Evolutionary conservation across 1,140 invertebrate species (phyloP).

Genomic region (Portunus trituberculatus): DNA sequence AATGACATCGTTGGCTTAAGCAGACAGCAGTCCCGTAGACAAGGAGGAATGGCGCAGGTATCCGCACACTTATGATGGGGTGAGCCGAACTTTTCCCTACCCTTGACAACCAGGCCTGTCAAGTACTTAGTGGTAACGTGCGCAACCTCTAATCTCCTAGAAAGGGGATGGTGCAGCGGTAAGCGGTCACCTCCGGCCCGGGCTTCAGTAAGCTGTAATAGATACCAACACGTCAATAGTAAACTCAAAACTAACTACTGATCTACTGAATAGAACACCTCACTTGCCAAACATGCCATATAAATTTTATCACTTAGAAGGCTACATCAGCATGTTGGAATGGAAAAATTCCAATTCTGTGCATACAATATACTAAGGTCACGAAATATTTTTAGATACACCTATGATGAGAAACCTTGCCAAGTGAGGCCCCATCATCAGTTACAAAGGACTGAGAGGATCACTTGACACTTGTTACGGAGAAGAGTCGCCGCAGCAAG

Average conservation of each 20-base stretch:
- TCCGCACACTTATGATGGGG: constrained; percentile 68
- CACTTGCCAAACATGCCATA: constrained; percentile 76
- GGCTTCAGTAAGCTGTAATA: constrained; percentile 75
- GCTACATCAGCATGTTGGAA: constrained; percentile 76
- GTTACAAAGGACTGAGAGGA: constrained; percentile 71
- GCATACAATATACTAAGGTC: constrained; percentile 68
- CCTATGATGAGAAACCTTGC: constrained; percentile 74
- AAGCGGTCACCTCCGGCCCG: constrained; percentile 72
- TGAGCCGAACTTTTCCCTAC: constrained; percentile 73
- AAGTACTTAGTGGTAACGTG: constrained; percentile 75
- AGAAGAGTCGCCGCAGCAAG: constrained; percentile 73
- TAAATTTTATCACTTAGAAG: constrained; percentile 56
- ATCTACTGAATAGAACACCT: constrained; percentile 76
- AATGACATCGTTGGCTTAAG: constrained; percentile 74
- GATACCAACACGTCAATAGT: constrained; percentile 76
- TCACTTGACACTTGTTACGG: constrained; percentile 73
- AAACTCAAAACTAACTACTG: constrained; percentile 75
- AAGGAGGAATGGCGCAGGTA: constrained; percentile 74
- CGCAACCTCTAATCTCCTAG: constrained; percentile 75
- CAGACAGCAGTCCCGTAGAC: constrained; percentile 72
- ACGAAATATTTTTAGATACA: constrained; percentile 71
- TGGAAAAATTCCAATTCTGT: constrained; percentile 74
- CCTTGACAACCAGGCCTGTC: constrained; percentile 71
- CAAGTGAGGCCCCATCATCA: constrained; percentile 76
- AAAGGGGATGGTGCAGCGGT: constrained; percentile 75